These are phyloP conservation scores for Odobenus rosmarus DNA, from an alignment of 2,113 vertebrate genomes.

Conservation along the genomic window DNA sequence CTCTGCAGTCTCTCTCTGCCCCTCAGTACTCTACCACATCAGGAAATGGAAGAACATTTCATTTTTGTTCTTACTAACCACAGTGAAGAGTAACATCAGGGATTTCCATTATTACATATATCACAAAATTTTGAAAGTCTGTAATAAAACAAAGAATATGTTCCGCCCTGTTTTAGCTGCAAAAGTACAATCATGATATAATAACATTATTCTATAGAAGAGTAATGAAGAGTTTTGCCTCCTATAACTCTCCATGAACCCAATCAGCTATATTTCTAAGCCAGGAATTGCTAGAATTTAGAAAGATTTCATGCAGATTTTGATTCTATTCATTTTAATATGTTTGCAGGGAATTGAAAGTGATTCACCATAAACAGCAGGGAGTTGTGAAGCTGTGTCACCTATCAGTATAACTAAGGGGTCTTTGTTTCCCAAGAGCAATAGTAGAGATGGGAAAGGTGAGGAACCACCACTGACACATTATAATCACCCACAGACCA, in stretches of 20 bases:
- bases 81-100: background rate
- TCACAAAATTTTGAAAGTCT: slow-evolving; percentile 32
- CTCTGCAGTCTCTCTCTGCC: background rate
- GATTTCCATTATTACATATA: background rate
- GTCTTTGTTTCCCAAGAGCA: background rate
- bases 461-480: too few relatives aligned
- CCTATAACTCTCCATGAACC: background rate
- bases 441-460: background rate
- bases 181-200: background rate
- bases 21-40: background rate
- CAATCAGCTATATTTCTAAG: background rate
- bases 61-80: slow-evolving; percentile 1
- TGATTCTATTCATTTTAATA: background rate
- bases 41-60: background rate
- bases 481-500: too few relatives aligned
- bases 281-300: background rate
- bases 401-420: background rate
- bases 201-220: slow-evolving; percentile 18
- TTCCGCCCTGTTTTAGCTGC: background rate
- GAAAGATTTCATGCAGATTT: background rate
- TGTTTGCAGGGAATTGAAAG: background rate
- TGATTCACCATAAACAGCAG: background rate
- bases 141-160: background rate
- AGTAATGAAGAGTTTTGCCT: background rate
- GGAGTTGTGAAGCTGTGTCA: background rate